These are phyloP conservation scores for Polyploca ridens DNA, from an alignment of 2,888 invertebrate genomes.

Conservation along the genomic window DNA sequence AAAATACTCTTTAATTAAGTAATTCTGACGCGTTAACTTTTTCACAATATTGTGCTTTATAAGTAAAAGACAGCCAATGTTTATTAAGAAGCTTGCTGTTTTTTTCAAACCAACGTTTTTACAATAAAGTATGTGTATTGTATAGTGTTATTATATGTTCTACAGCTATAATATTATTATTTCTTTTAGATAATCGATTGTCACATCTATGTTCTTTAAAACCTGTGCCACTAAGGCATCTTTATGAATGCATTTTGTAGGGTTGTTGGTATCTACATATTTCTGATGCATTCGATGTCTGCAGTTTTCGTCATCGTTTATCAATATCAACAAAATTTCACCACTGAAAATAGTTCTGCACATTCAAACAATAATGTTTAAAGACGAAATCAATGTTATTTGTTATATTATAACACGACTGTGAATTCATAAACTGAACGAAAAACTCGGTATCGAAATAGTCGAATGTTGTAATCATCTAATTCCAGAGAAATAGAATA, in stretches of 20 bases:
- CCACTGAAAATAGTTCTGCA: constrained; percentile 34
- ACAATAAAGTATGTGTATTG: no score
- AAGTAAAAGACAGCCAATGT: not conserved
- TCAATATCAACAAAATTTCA: constrained; percentile 17
- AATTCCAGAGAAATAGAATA: constrained; percentile 74
- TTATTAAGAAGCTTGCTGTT: no score
- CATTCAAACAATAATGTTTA: constrained; percentile 52
- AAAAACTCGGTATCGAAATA: constrained; percentile 66
- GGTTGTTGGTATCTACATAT: no score
- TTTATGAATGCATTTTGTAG: no score
- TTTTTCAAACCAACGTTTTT: no score
- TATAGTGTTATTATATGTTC: no score
- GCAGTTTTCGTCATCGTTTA: constrained; percentile 28
- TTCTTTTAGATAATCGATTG: not conserved
- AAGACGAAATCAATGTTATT: constrained; percentile 57
- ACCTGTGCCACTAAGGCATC: not conserved
- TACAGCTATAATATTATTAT: no score
- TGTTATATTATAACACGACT: constrained; percentile 49
- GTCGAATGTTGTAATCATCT: constrained; percentile 71
- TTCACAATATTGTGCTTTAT: not conserved
- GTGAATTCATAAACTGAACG: constrained; percentile 63
- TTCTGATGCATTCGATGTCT: not conserved
- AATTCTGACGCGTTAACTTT: not conserved
- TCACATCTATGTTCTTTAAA: not conserved
- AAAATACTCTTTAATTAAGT: not conserved